Base-by-base conservation (phyloP, 1,140 invertebrate genomes). In the Colletes latitarsis region DNA sequence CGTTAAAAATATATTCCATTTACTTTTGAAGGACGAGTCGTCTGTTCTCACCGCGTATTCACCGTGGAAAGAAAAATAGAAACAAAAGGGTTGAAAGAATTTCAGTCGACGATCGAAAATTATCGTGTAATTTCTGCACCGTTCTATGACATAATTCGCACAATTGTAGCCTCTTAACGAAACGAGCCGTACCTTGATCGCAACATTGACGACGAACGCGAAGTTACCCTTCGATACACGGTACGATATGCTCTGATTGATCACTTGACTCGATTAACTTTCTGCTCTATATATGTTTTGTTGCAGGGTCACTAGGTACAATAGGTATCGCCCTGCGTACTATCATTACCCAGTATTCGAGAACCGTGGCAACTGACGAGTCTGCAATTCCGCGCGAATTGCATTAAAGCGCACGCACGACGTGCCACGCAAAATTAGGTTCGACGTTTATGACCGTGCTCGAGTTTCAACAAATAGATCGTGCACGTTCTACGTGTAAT, bases 201-300 rank as follows among this genome's bases (percentile, higher is more conserved):
- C 6, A 55, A 30, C 43, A 60, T 62, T 15, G 15, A 46, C 2
- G n/a, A 43, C 8, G 41, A 46, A 46, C 70, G 30, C 49, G 41
- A 69, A 74, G 72, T 75, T 49, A 58, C 53, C 78, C 78, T 66
- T 15, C 55, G 58, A 80, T 79, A 76, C 60, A 67, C 17, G 19
- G 39, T 63, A 55, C 60, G 57, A 86, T 62, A 43, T 77, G 71
- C 69, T 67, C 58, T 77, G 84, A 87, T 87, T 86, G 81, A 86
- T 87, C 84, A 86, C 58, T 87, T 87, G 84, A 87, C 82, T 87
- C 81, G 77, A 86, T 87, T 87, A 86, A 87, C 58, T 87, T 87
- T 83, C 81, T 77, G 81, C 85, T 83, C 81, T 72, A 86, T 87
- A 87, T 86, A 12, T 49, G 10, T 12, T 46, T 6, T 74, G 63